Evolutionary conservation across 2,797 vertebrate genomes (phyloP).

Genomic region (Squalus acanthias): DNA sequence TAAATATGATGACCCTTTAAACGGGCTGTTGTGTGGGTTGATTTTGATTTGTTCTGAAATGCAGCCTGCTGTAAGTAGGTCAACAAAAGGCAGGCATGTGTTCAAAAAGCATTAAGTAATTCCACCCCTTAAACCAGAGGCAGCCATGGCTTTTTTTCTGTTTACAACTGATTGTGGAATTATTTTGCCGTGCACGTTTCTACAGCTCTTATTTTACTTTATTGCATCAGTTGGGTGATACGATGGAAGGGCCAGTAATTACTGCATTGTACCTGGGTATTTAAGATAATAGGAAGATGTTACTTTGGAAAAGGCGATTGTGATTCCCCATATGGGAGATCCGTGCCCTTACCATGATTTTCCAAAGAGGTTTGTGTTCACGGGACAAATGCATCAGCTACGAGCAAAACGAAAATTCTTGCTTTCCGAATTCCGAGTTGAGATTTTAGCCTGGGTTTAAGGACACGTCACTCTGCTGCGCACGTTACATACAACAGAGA

Average conservation of each 20-base stretch:
- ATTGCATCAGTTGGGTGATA: not conserved
- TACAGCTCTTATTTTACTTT: not conserved
- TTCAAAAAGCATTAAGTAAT: not conserved
- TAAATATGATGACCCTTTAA: not conserved
- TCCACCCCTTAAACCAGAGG: not conserved
- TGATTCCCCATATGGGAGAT: not conserved
- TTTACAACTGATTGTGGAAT: not conserved
- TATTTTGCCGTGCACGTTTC: not conserved
- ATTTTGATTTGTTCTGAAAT: slow-evolving; percentile 27
- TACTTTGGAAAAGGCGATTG: not conserved
- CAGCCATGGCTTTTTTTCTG: not conserved
- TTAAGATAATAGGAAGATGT: not conserved
- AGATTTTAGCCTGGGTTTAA: not conserved
- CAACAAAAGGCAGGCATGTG: not conserved
- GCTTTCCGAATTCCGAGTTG: not conserved
- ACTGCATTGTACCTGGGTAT: not conserved
- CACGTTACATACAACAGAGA: not conserved
- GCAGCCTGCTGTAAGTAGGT: slow-evolving; percentile 23
- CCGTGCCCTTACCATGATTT: not conserved
- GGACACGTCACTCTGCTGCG: not conserved
- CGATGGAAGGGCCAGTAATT: not conserved
- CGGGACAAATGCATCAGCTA: no score
- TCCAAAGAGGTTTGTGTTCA: not conserved
- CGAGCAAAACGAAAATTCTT: not conserved
- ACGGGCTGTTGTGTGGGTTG: not conserved